Evolutionary conservation across 2,113 vertebrate genomes (phyloP), one percentile per base, ranked within the genome.

Genomic region (Candoia aspera): DNA sequence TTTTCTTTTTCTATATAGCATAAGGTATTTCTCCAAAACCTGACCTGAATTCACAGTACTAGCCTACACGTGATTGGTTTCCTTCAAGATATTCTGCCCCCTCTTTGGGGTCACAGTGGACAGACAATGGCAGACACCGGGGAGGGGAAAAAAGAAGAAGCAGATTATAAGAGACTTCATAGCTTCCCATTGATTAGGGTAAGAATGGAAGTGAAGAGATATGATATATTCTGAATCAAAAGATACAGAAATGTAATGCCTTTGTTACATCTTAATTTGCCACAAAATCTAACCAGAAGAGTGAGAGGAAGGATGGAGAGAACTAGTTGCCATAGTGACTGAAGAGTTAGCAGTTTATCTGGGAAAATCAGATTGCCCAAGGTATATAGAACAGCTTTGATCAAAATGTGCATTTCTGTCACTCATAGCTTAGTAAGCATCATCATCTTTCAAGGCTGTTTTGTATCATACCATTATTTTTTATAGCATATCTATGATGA

Each of bases 131-230:
- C 99, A 93, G 99, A 98, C 92, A 98, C 97, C 0, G 98, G 97
- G 58, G 99, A 99, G 94, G 98, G 97, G 86, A 99, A 99, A 97
- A 99, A 99, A 95, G 99, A 99, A 2, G 99, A 99, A 68, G 98
- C 98, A 68, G 99, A 99, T 91, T 99, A 99, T 96, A 99, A 99
- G 96, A 98, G 98, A 90, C 97, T 99, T 90, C 98, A 99, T 96
- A 99, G 97, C 96, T 99, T 99, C 93, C 99, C 99, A 57, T 98
- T 99, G 92, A 98, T 99, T 93, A 98, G 99, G 98, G 99, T 99
- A 98, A 97, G 98, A 88, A 91, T 49, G 12, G 1, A 1, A 2
- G 8, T 33, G 42, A 87, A 57, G 60, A 73, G 33, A 55, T 29
- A 73, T 12, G 53, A 58, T 37, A 55, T 6, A 15, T 86, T 26